Percentiles rank a stretch among this genome's conserved stretches.
These are phyloP conservation scores for Tokudaia tokunoshimensis DNA, from an alignment of 2,797 vertebrate species.

Conservation along the genomic window DNA sequence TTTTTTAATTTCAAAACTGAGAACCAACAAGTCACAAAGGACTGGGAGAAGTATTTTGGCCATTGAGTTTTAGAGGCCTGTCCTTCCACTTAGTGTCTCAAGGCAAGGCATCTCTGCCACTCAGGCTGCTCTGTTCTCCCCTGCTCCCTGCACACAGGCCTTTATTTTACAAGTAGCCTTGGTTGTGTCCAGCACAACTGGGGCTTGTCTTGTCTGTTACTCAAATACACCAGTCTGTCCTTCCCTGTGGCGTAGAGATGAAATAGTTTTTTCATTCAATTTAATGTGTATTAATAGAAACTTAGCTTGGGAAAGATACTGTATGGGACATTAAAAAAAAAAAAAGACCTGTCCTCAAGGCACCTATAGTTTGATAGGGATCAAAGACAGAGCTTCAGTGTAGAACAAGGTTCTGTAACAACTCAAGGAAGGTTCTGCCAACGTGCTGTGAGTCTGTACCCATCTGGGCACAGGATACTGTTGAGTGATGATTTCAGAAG, in stretches of 20 bases:
- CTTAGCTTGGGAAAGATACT: neutral
- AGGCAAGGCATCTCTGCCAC: neutral
- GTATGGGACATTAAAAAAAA: neutral
- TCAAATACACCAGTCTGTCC: neutral
- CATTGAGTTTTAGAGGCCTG: neutral
- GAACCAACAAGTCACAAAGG: conserved; percentile 26
- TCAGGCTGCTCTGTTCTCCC: neutral
- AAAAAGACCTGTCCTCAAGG: neutral
- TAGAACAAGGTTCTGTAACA: neutral
- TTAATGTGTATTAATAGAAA: neutral
- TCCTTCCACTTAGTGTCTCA: neutral
- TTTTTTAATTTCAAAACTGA: conserved; percentile 38
- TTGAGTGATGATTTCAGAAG: neutral
- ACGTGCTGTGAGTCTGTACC: neutral
- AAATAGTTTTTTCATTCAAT: neutral
- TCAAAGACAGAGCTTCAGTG: neutral
- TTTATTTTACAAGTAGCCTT: neutral
- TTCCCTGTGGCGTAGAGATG: neutral
- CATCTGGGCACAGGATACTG: neutral
- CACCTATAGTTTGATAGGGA: neutral
- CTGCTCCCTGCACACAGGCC: neutral
- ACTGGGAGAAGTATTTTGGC: neutral
- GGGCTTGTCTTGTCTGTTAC: conserved; percentile 12
- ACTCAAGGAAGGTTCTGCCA: neutral
- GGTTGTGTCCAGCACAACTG: neutral